phyloP scores from a whole-genome alignment of 1,140 invertebrate genomes.

The Parasteatoda tepidariorum region DNA sequence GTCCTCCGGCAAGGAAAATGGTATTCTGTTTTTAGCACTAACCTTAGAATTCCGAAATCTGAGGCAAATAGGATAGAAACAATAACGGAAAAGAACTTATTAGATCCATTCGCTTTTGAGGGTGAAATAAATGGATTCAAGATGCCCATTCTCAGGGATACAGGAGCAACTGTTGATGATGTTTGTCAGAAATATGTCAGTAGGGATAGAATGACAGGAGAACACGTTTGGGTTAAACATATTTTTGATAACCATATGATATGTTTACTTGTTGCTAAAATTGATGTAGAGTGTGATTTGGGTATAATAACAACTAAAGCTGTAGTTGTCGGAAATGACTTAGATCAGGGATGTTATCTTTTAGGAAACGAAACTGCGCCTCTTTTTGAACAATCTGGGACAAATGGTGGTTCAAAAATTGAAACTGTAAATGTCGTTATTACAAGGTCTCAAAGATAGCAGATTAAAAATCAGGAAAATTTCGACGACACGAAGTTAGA shows the following conservation, averaged over 20 bases:
- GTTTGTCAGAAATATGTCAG: background rate
- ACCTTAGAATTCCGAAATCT: too few species aligned
- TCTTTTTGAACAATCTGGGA: background rate
- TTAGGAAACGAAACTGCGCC: background rate
- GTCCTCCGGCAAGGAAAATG: too few species aligned
- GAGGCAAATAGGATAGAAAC: too few species aligned
- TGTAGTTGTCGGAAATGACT: background rate
- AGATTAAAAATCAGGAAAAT: too few species aligned
- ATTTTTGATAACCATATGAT: background rate
- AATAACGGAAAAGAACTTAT: background rate
- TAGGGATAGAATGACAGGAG: background rate
- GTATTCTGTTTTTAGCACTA: too few species aligned
- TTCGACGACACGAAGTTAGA: too few species aligned
- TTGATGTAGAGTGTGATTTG: background rate
- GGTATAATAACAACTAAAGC: background rate
- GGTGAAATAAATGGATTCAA: background rate
- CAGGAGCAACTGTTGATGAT: background rate
- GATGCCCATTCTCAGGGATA: background rate
- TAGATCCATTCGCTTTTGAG: background rate
- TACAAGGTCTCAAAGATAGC: too few species aligned
- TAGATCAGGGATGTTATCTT: background rate
- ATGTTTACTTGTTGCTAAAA: background rate
- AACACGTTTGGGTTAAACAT: background rate
- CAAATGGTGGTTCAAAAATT: too few species aligned
- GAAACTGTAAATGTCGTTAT: too few species aligned